Base-by-base conservation (phyloP, 2,888 invertebrate genomes). In the Diaphora mendica region DNA sequence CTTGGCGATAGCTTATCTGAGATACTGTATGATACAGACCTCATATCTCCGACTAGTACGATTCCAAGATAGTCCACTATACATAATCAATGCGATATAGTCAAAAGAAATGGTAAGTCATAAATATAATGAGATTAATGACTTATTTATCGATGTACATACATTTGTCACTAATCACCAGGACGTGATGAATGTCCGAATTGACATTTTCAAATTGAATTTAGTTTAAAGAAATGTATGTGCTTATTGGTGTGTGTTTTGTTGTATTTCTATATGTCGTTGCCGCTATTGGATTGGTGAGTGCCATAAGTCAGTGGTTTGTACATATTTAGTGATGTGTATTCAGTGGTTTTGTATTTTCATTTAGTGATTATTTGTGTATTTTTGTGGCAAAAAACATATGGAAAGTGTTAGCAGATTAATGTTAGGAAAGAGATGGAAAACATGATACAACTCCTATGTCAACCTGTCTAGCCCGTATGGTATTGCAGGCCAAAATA, bases 71-170 rank as follows among this genome's bases (percentile, higher is more conserved):
- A 92, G 80, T 87, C 86, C 82, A 77, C 9, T 69, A 74, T 65
- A 72, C 76, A 74, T 71, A 79, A 86, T 83, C 85, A 87, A 89
- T 83, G 87, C 87, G 85, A 87, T 82, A 85, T 86, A 85, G 85
- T 85, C 86, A 82, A 89, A 91, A 91, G 90, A 91, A 94, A 94
- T 92, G 94, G 94, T 95, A 87, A 92, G 94, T 90, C 82, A 88
- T 90, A 86, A 86, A 81, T 82, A 86, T 89, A 87, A 90, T 89
- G 87, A 88, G 84, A 84, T 85, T 84, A 84, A 84, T 80, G 55
- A 79, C 30, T 71, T 73, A 78, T 74, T 76, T 35, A 35, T 68
- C 68, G 65, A 30, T n/a, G 9, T 70, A 70, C 68, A 1, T 44
- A 73, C 71, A 81, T 62, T 79, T 68, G 70, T 70, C 72, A 73